phyloP scores from a whole-genome alignment of 2,888 invertebrate genomes.

The Drosophila atroscutellata region DNA sequence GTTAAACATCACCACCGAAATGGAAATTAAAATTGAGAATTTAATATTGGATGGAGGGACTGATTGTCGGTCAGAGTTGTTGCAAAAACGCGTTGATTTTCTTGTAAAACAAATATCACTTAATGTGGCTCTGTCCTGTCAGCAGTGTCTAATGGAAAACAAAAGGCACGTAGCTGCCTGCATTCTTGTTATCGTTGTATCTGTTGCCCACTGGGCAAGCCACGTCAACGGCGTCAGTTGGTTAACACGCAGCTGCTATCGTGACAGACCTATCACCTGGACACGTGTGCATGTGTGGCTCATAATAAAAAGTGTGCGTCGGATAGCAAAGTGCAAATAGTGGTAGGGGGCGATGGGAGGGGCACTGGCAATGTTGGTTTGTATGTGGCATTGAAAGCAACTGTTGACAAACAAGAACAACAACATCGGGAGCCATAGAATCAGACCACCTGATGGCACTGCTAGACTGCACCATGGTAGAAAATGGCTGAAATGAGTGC shows the following conservation, averaged over 20 bases:
- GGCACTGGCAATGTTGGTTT: conserved; percentile 27
- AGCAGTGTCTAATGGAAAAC: conserved; percentile 66
- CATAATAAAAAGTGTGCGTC: conserved; percentile 77
- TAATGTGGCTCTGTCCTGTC: conserved; percentile 60
- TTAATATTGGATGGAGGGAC: conserved; percentile 31
- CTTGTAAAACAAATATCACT: conserved; percentile 79
- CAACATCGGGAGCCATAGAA: conserved; percentile 27
- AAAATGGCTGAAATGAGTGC: not conserved
- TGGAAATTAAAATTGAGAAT: conserved; percentile 64
- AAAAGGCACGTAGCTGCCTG: conserved; percentile 69
- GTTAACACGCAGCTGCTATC: conserved; percentile 48
- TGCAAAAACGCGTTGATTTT: conserved; percentile 72
- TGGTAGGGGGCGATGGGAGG: conserved; percentile 3
- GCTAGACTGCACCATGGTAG: conserved; percentile 47
- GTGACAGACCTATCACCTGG: conserved; percentile 31
- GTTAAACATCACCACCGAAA: conserved; percentile 46
- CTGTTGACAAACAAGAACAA: conserved; percentile 73
- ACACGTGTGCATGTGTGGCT: conserved; percentile 75
- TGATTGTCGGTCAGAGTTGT: conserved; percentile 25
- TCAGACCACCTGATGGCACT: conserved; percentile 66
- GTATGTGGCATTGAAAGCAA: conserved; percentile 74
- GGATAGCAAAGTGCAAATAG: conserved; percentile 58
- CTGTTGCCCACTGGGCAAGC: conserved; percentile 25
- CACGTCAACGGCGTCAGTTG: conserved; percentile 39
- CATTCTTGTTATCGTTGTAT: conserved; percentile 17